A percentile compares a stretch with the other conserved stretches of the same genome.
phyloP scores from a whole-genome alignment of 2,113 vertebrate genomes.

The Jacana jacana region DNA sequence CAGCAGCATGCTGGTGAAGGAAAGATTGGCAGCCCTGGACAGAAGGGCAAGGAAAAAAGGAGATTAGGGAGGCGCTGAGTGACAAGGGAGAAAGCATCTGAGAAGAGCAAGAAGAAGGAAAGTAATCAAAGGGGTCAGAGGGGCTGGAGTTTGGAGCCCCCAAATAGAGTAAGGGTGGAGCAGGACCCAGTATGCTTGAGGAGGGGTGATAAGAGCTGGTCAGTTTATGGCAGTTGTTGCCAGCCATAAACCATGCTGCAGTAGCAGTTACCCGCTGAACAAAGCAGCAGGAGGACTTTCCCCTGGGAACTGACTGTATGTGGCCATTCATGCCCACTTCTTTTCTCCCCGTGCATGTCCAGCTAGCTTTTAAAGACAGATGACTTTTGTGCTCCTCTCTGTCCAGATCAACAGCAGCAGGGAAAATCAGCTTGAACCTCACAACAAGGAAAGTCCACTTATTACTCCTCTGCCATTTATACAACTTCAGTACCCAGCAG shows the following conservation, averaged over 20 bases:
- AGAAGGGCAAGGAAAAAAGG: not conserved
- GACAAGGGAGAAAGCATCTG: not conserved
- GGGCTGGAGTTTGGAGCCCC: not conserved
- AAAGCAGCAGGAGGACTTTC: not conserved
- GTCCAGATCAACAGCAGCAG: not conserved
- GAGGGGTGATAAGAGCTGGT: not conserved
- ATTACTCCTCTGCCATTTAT: not conserved
- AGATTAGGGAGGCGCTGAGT: not conserved
- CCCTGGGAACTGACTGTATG: not conserved
- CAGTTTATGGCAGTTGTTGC: not conserved
- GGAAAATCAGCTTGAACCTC: not conserved
- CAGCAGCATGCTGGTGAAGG: not conserved
- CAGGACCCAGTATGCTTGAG: not conserved
- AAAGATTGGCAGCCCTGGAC: not conserved
- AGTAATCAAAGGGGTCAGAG: not conserved
- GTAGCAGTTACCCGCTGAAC: not conserved
- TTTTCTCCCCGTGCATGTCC: not conserved
- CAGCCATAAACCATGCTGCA: not conserved
- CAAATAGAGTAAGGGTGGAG: not conserved
- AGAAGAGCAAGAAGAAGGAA: not conserved
- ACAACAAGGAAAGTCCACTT: not conserved
- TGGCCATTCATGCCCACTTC: not conserved
- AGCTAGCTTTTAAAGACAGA: not conserved
- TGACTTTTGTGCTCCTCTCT: not conserved
- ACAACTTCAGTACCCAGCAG: not conserved